A percentile compares a stretch with the other conserved stretches of the same genome.
Conservation (phyloP, 2,888 invertebrate genomes). For the Orthonychiurus folsomi region DNA sequence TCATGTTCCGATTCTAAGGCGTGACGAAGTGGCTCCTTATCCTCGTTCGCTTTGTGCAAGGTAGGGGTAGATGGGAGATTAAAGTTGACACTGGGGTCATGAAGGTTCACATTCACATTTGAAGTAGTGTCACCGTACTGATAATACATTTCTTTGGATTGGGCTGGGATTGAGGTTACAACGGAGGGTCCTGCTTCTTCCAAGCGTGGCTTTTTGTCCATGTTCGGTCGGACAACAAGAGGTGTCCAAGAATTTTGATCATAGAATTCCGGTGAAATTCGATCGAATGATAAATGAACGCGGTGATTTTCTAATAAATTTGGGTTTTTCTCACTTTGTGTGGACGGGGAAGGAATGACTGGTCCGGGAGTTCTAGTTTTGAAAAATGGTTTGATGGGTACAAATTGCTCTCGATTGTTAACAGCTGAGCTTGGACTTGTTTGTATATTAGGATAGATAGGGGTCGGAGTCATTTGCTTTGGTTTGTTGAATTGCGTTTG, state of each 20-base stretch:
- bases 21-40: conserved; percentile 23
- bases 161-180: not conserved
- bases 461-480: not conserved
- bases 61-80: not conserved
- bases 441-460: not conserved
- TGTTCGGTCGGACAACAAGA: conserved; percentile 32
- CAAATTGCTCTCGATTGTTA: conserved; percentile 19
- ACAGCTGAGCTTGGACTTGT: conserved; percentile 2
- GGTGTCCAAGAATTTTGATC: conserved; percentile 38
- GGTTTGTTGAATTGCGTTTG: not conserved
- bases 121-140: not conserved
- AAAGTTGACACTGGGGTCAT: not conserved
- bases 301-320: conserved; percentile 24
- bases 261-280: conserved; percentile 34
- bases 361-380: not conserved
- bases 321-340: conserved; percentile 17
- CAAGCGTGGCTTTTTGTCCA: conserved; percentile 36
- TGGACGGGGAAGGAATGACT: not conserved
- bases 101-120: not conserved
- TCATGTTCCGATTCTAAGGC: not conserved
- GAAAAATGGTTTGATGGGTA: conserved; percentile 26
- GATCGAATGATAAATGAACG: conserved; percentile 35
- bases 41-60: not conserved
- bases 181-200: conserved; percentile 17
- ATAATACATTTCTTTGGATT: conserved; percentile 7